Percentiles rank a stretch among this genome's conserved stretches.
phyloP scores from a whole-genome alignment of 2,797 vertebrate species.

The Thunnus albacares region DNA sequence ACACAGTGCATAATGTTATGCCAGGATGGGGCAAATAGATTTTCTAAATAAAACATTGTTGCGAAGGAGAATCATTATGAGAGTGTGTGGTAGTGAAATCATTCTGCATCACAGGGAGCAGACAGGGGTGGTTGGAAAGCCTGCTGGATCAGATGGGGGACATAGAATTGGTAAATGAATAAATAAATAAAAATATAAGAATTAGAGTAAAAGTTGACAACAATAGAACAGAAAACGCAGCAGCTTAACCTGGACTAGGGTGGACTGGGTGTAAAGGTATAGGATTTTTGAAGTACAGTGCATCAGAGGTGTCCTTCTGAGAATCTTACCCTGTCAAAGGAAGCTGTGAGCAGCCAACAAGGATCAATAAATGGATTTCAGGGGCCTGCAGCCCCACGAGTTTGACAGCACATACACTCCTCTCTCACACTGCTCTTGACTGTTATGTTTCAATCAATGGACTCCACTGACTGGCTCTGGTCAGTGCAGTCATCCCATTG shows the following conservation, averaged over 20 bases:
- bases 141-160: not conserved
- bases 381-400: slow-evolving; percentile 38
- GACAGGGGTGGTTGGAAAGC: too few relatives aligned
- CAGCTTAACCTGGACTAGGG: too few relatives aligned
- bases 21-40: not conserved
- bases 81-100: not conserved
- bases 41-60: not conserved
- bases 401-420: slow-evolving; percentile 39
- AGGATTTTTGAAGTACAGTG: slow-evolving; percentile 31
- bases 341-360: slow-evolving; percentile 52
- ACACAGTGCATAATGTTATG: not conserved
- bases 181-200: too few relatives aligned
- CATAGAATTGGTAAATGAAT: not conserved
- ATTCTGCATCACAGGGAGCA: not conserved
- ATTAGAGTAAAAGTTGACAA: too few relatives aligned
- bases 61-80: not conserved
- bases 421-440: slow-evolving; percentile 50
- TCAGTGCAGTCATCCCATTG: slow-evolving; percentile 25
- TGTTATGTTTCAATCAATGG: slow-evolving; percentile 72
- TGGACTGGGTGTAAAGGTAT: slow-evolving; percentile 18
- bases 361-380: slow-evolving; percentile 72
- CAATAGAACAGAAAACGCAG: not conserved
- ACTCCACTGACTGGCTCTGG: slow-evolving; percentile 45
- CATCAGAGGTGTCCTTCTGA: slow-evolving; percentile 51
- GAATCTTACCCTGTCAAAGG: slow-evolving; percentile 59